Base-by-base conservation (phyloP, 2,888 invertebrate genomes). In the Micropterix aruncella region DNA sequence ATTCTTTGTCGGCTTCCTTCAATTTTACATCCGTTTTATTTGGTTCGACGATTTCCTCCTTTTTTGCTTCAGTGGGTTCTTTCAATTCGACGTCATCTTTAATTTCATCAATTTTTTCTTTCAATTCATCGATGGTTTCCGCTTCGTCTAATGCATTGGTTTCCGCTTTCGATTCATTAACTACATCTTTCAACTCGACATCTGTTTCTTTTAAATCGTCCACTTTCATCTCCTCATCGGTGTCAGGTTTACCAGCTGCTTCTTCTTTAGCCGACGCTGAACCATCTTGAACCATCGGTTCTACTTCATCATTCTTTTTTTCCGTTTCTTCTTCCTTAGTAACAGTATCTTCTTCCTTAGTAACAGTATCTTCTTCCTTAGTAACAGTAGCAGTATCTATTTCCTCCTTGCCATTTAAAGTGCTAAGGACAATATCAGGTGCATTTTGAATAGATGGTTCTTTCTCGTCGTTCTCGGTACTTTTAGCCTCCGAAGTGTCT, bases 171-270 rank as follows among this genome's bases (percentile, higher is more conserved):
- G 18, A 44, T 18, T 18, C 38, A n/a, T n/a, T n/a, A n/a, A n/a
- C n/a, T n/a, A n/a, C n/a, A n/a, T n/a, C n/a, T n/a, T 27, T 27
- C 27, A 15, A 9, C 16, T 43, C 19, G 19, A 40, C 19, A 40
- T 3, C 19, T 16, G 44, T 46, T 18, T 46, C 45, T 39, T 19
- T 19, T 43, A 12, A 18, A 7, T 3, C 7, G 27, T 27, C 27
- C 5, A 27, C n/a, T 27, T 27, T 27, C 12, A 27, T 27, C 12
- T 5, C 40, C 19, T 46, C 36, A 9, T 16, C 46, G 41, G 40
- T 48, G 45, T 41, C 45, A 42, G 44, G 47, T 47, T 52, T 47
- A 38, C 15, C 16, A 38, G 15, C 5, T 15, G n/a, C 39, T 15
- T 38, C 39, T 15, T 38, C 5, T 38, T 7, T 9, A 16, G 5